Evolutionary conservation across 2,113 vertebrate genomes (phyloP).

Genomic region (Spilogale gracilis): DNA sequence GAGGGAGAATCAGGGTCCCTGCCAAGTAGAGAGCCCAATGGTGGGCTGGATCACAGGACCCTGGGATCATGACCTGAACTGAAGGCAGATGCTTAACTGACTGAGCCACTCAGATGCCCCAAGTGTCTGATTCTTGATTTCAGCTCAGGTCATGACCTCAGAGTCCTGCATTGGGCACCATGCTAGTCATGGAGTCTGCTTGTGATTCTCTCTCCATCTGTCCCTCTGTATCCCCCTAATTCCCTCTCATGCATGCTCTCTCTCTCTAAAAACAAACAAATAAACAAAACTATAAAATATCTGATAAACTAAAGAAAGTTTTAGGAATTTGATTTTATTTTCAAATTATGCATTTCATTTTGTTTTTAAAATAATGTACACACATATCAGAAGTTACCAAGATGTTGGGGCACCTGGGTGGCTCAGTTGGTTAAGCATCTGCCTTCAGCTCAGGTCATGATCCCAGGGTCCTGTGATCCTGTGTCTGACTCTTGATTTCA

Average conservation of each 20-base stretch:
- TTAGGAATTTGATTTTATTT: conserved; percentile 19
- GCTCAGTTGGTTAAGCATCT: neutral
- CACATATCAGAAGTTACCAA: neutral
- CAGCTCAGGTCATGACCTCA: neutral
- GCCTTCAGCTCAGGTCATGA: neutral
- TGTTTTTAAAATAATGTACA: neutral
- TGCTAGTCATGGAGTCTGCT: neutral
- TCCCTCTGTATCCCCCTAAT: neutral
- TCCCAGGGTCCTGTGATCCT: neutral
- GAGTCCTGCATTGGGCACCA: neutral
- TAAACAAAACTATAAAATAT: neutral
- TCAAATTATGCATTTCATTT: neutral
- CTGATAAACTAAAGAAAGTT: neutral
- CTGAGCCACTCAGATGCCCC: no score
- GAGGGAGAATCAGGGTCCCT: neutral
- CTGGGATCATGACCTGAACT: no score
- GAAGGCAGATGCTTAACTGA: no score
- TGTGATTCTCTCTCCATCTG: neutral
- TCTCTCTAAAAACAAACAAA: neutral
- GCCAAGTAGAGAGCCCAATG: no score
- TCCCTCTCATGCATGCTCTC: neutral
- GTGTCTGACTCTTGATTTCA: neutral
- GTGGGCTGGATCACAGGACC: no score
- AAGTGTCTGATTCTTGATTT: neutral
- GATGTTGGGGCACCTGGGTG: neutral